A percentile compares a stretch with the other conserved stretches of the same genome.
phyloP scores from a whole-genome alignment of 2,113 vertebrate genomes.

The Siniperca chuatsi region DNA sequence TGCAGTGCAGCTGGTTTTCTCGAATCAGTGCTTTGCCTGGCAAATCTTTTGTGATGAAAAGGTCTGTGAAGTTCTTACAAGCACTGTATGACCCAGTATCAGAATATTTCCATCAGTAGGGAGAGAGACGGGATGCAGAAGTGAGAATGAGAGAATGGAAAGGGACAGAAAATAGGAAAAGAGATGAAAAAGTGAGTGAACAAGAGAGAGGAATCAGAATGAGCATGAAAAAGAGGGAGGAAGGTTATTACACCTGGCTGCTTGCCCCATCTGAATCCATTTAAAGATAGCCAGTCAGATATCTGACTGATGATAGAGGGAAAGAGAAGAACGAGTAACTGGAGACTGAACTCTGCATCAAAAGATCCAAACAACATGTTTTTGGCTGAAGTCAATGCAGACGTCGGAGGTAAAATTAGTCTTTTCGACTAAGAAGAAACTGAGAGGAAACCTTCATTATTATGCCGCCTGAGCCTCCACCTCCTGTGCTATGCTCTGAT shows the following conservation, averaged over 20 bases:
- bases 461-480: conserved; percentile 10
- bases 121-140: background rate
- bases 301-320: conserved; percentile 9
- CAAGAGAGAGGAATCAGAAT: conserved; percentile 28
- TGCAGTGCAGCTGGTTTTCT: conserved; percentile 29
- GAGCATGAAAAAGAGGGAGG: conserved; percentile 19
- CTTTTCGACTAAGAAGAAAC: conserved; percentile 28
- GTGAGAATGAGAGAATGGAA: conserved; percentile 30
- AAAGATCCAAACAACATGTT: conserved; percentile 28
- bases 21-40: conserved; percentile 31
- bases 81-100: conserved; percentile 36
- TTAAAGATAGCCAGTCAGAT: conserved; percentile 35
- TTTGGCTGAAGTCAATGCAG: background rate
- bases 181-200: conserved; percentile 39
- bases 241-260: conserved; percentile 48
- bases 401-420: conserved; percentile 40
- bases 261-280: conserved; percentile 39
- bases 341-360: conserved; percentile 11
- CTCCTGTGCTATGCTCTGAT: conserved; percentile 38
- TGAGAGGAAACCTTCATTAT: conserved; percentile 30
- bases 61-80: conserved; percentile 51
- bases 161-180: conserved; percentile 26
- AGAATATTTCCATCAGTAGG: conserved; percentile 48
- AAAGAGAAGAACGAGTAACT: background rate
- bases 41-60: conserved; percentile 46